Base-by-base conservation (phyloP, 2,888 invertebrate species). In the Poecilus cupreus region DNA sequence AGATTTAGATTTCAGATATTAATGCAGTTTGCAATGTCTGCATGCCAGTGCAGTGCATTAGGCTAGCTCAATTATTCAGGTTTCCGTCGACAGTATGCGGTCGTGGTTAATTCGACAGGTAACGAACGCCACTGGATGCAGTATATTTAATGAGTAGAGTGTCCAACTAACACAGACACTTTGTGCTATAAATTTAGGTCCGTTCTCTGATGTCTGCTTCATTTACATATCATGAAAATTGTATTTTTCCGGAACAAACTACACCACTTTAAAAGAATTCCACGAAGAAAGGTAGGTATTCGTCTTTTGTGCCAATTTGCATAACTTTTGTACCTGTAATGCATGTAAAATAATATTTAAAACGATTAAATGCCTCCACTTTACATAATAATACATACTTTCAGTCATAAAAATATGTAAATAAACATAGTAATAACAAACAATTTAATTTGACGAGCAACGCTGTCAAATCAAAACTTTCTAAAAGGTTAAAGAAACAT, bases 401-500 rank as follows among this genome's bases (percentile, higher is more conserved):
- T 2, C 10, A 43, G n/a, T 43, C 0, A 39, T 39, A 5, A 39
- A 39, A 39, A 39, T 11, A n/a, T n/a, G n/a, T 22, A 24, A 24
- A 57, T 1, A 24, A 24, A 8, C 10, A 2, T 8, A 57, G 39
- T 18, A 77, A 37, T 11, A 13, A 11, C 6, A 22, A 49, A 51
- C n/a, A 75, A 75, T 13, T 54, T 39, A 76, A 57, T 39, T 13
- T 16, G 3, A 20, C 37, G 76, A 37, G 60, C 60, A 37, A 11
- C 60, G 39, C 75, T 54, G 76, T n/a, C 20, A 37, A 39, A 75
- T 49, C 16, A 60, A 77, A 57, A 26, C 60, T 70, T 79, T 70
- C 51, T 39, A 32, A 79, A 79, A 68, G 79, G 79, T 79, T 70
- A 79, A 22, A 60, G 3, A 57, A 76, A 78, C 49, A 26, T 46